Percentiles rank a stretch among this genome's conserved stretches.
phyloP scores from a whole-genome alignment of 2,797 vertebrate genomes.

The Adelosebastes latens region DNA sequence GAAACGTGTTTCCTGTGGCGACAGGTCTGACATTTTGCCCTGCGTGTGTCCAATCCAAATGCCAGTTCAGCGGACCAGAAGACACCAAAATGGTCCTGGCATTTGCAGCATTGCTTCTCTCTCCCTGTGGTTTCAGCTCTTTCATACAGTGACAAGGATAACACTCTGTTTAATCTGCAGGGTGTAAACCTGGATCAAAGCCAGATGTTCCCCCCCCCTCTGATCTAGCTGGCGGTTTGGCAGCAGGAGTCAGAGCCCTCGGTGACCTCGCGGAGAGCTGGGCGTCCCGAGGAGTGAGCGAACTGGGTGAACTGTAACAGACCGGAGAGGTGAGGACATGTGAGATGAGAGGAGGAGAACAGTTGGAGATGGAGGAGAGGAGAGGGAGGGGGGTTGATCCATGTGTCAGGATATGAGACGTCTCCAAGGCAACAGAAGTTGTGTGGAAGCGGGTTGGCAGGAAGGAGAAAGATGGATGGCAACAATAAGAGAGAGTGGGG shows the following conservation, averaged over 20 bases:
- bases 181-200: conserved; percentile 3
- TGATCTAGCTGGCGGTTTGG: conserved; percentile 13
- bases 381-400: conserved; percentile 32
- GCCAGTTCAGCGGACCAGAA: conserved; percentile 58
- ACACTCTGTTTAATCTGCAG: conserved; percentile 11
- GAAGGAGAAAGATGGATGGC: conserved; percentile 50
- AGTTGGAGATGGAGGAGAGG: not conserved
- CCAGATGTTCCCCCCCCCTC: not conserved
- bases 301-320: conserved; percentile 28
- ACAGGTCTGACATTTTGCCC: conserved; percentile 62
- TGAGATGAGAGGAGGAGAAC: not conserved
- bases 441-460: conserved; percentile 28
- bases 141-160: conserved; percentile 4
- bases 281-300: not conserved
- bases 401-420: conserved; percentile 63
- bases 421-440: conserved; percentile 77
- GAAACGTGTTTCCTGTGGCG: conserved; percentile 39
- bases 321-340: conserved; percentile 33
- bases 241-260: conserved; percentile 11
- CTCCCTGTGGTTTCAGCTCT: not conserved
- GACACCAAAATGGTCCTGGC: conserved; percentile 41
- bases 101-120: conserved; percentile 47
- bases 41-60: conserved; percentile 59
- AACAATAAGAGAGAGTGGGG: conserved; percentile 58
- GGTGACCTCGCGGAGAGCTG: not conserved